A percentile compares a stretch with the other conserved stretches of the same genome.
Evolutionary conservation across 1,140 invertebrate species (phyloP).

Genomic region (Tetraneura akinire): DNA sequence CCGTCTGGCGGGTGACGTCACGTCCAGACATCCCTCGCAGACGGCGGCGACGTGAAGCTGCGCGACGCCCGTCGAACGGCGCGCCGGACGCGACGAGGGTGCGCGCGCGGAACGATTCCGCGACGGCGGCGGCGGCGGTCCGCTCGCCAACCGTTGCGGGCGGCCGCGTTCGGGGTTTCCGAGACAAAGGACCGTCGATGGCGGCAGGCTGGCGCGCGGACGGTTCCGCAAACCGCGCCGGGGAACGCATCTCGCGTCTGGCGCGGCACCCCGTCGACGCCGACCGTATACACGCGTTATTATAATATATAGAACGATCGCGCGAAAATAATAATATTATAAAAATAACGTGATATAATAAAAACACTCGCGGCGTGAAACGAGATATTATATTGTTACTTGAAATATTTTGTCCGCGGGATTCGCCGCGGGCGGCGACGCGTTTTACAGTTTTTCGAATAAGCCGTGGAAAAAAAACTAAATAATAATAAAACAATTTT

Average conservation of each 20-base stretch:
- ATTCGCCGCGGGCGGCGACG: too few species aligned
- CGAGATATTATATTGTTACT: too few species aligned
- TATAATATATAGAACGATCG: too few species aligned
- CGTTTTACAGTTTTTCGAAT: too few species aligned
- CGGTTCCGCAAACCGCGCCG: not conserved
- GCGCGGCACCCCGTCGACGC: not conserved
- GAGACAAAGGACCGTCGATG: not conserved
- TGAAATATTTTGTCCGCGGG: too few species aligned
- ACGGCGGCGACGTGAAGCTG: constrained; percentile 23
- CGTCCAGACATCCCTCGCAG: constrained; percentile 43
- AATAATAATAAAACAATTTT: too few species aligned
- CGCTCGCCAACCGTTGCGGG: not conserved
- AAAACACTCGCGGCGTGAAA: too few species aligned
- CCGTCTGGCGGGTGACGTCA: constrained; percentile 50
- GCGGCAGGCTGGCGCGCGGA: not conserved
- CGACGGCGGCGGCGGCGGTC: not conserved
- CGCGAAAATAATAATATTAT: too few species aligned
- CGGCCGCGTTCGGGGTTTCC: not conserved
- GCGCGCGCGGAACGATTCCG: not conserved
- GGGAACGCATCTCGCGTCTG: not conserved
- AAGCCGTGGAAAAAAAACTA: too few species aligned
- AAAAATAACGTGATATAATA: too few species aligned
- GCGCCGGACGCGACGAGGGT: not conserved
- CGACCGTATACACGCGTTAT: constrained; percentile 45
- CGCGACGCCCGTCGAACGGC: too few species aligned